Base-by-base conservation (phyloP, 1,140 invertebrate species). In the Daktulosphaira vitifoliae region DNA sequence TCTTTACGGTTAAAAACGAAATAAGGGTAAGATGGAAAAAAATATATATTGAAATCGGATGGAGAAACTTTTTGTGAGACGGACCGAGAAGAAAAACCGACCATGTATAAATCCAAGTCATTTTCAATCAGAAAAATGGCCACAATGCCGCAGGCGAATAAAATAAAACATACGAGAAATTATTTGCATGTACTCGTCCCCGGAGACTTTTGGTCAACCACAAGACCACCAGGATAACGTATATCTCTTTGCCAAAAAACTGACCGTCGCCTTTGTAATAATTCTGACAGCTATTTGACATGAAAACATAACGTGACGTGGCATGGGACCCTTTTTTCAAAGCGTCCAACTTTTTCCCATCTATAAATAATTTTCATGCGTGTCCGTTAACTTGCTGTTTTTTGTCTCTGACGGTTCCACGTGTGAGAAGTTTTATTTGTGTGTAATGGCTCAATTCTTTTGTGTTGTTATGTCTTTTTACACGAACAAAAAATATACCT, bases 71-170 rank as follows among this genome's bases (percentile, higher is more conserved):
- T 33, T 38, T 20, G 54, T 46, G 54, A 46, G 39, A 46, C 54
- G 54, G 42, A 59, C 54, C 54, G 54, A 59, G 44, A 46, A n/a
- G 54, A 39, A 16, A 62, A 62, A 62, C 39, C 42, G 25, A 3
- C 56, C 56, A 16, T 46, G 42, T 62, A 62, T 62, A 62, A 62
- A 62, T 62, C 56, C 56, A 62, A 62, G 56, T 62, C 56, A 33
- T 62, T 62, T 62, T 62, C 56, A 62, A 62, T 62, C 56, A 62
- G 56, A 62, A 62, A 62, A 62, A 62, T 62, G 39, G 56, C 42
- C 25, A 59, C 39, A 13, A 20, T 22, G 22, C n/a, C n/a, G n/a
- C n/a, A n/a, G n/a, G 9, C 38, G n/a, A 18, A 4, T 15, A 13
- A 5, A 33, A 33, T 6, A 33, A 33, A 33, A 33, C 11, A 33